Evolutionary conservation across 2,888 invertebrate species (phyloP).

Genomic region (Platycheirus albimanus): DNA sequence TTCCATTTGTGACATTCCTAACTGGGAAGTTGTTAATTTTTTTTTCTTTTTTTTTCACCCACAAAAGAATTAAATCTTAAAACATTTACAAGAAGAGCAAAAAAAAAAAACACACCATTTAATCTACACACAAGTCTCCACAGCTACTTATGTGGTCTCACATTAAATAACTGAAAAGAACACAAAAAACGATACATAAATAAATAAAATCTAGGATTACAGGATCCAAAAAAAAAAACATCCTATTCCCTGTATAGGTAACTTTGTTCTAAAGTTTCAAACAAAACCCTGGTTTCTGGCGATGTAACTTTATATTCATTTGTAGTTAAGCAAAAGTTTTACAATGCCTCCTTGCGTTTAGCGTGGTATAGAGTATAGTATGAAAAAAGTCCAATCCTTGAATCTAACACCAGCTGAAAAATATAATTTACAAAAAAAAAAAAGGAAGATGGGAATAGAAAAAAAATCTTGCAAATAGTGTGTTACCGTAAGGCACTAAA

Average conservation of each 20-base stretch:
- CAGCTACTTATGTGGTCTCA: neutral
- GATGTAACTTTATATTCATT: neutral
- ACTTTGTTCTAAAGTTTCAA: neutral
- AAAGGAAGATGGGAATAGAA: too few species aligned
- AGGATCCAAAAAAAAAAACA: neutral
- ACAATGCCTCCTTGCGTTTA: neutral
- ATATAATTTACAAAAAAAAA: too few species aligned
- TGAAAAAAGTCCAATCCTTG: neutral
- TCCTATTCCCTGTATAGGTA: neutral
- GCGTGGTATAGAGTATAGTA: neutral
- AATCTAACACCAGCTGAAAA: neutral
- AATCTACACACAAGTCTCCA: neutral
- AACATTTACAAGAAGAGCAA: conserved; percentile 10
- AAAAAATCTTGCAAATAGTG: conserved; percentile 22
- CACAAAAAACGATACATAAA: neutral
- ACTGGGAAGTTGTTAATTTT: conserved; percentile 10
- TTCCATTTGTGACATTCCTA: conserved; percentile 19
- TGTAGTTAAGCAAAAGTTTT: neutral
- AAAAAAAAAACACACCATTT: neutral
- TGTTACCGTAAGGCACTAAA: conserved; percentile 33
- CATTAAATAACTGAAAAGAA: too few species aligned
- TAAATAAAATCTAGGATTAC: conserved; percentile 7
- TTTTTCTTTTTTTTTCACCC: neutral
- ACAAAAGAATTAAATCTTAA: conserved; percentile 1
- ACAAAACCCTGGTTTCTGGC: neutral